Base-by-base conservation (phyloP, 2,797 vertebrate genomes). In the Aphelocoma californica region DNA sequence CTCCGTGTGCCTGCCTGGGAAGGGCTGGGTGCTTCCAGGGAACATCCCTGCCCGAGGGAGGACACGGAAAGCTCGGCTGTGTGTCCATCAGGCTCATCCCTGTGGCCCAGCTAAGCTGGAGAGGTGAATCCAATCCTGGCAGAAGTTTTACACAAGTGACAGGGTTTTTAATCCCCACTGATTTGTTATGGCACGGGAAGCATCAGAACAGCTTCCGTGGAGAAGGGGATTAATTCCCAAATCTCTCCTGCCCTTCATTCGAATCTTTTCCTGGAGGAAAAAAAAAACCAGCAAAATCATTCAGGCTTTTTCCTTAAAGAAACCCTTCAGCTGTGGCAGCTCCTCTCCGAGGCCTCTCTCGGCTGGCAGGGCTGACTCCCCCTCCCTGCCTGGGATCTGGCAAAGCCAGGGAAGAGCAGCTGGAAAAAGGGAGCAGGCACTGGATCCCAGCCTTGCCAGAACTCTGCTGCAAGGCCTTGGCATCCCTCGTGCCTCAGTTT, bases 221-320 rank as follows among this genome's bases (percentile, higher is more conserved):
- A 88, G 51, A 93, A 87, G 29, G 28, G 58, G 90, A 95, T 95
- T 93, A 91, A 67, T 77, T 28, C 94, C 74, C 90, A 81, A 71
- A 87, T 61, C 74, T 57, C 74, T 79, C 32, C 89, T 47, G 81
- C 84, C 66, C 81, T 89, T 87, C 84, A 69, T 40, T 56, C 20
- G 75, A 31, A 25, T 36, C 29, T 87, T 86, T 31, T 64, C 57
- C 36, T 21, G 32, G 40, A 18, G 31, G 53, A 4, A 12, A 8
- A n/a, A n/a, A 34, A 20, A 18, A 3, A 3, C 12, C 32, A 13
- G 18, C 5, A 26, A 36, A 70, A 61, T 29, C 31, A 24, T 20
- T 57, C 29, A 28, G 29, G 7, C 13, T 67, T 74, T 74, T 87
- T 36, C 34, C 9, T 28, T 32, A 21, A 21, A 47, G 32, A 23